Evolutionary conservation across 2,888 invertebrate genomes (phyloP), one percentile per base, ranked within the genome.

Genomic region (Meliscaeva auricollis): DNA sequence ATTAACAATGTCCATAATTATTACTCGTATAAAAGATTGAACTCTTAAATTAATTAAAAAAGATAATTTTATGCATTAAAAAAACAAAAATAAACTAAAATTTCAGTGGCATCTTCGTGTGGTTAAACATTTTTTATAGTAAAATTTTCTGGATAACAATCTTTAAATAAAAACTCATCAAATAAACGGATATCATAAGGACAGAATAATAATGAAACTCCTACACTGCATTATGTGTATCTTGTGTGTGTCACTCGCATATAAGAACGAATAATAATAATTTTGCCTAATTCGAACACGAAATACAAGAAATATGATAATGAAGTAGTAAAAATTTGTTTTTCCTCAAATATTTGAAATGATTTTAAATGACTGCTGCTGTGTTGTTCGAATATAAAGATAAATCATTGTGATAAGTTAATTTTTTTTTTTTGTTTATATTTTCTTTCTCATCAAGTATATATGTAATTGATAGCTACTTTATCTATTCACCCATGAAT

Each of bases 351-450:
- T 52, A 35, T 58, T 58, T 38, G 35, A 58, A 58, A 35, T 20
- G 13, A 58, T 58, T 64, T 32, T 30, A 35, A 62, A 9, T 41
- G 66, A 78, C 83, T 74, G 56, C 77, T 50, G 78, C 62, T 64
- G 64, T 44, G 58, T 58, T 62, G 22, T 32, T 20, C 38, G 46
- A 50, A 50, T 17, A 41, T 22, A 62, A 52, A 83, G 77, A 78
- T 83, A 83, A 83, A 78, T 74, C 83, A 83, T 70, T 15, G 69
- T 56, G 83, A 83, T 83, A 83, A 83, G 83, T 56, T 64, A 50
- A 66, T 82, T 69, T 69, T 64, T 62, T 32, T 17, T 69, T 52
- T 7, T 9, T 38, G 5, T 38, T 38, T 38, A 38, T 26, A 9
- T 50, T 8, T 50, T 50, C 48, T 48, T 22, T 48, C 54, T 58